Evolutionary conservation across 2,797 vertebrate genomes (phyloP), one percentile per base, ranked within the genome.

Genomic region (Anguilla anguilla): DNA sequence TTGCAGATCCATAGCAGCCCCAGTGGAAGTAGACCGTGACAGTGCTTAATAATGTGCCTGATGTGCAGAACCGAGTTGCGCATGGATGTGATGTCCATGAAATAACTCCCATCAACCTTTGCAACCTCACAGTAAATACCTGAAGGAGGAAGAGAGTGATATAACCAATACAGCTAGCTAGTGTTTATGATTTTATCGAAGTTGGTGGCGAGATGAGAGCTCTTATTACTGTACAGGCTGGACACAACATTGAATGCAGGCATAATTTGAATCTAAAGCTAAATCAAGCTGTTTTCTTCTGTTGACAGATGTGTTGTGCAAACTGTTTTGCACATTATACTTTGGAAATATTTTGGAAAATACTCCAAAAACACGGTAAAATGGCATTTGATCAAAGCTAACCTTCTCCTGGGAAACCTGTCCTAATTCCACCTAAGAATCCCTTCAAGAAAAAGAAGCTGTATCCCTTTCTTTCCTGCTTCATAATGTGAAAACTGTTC

Each of bases 101-200:
- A 82, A 51, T 51, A 49, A 82, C 79, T 82, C 43, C 79, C 43
- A 82, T 9, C 46, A 25, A n/a, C 2, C 79, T 82, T 82, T 82
- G 79, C 25, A 51, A 51, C 79, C 79, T 82, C n/a, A 51, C 7
- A 49, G 79, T n/a, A 82, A 82, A 82, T 11, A 10, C 7, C 43
- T 4, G 46, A 82, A 82, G 39, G 17, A 81, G 79, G 46, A 49
- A 51, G 43, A 51, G 43, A 82, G 22, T 10, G 35, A 79, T 51
- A 82, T n/a, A 51, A n/a, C 43, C 79, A n/a, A 46, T 19, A n/a
- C 43, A 11, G 46, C n/a, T 3, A 79, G 35, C 31, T 35, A 25
- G 9, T 22, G 15, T 22, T 81, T 1, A n/a, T 10, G 7, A 46
- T 19, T 43, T 79, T 35, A 46, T 79, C 7, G 35, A 39, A 39